Conservation (phyloP, 2,797 vertebrate species). For the Prionace glauca region DNA sequence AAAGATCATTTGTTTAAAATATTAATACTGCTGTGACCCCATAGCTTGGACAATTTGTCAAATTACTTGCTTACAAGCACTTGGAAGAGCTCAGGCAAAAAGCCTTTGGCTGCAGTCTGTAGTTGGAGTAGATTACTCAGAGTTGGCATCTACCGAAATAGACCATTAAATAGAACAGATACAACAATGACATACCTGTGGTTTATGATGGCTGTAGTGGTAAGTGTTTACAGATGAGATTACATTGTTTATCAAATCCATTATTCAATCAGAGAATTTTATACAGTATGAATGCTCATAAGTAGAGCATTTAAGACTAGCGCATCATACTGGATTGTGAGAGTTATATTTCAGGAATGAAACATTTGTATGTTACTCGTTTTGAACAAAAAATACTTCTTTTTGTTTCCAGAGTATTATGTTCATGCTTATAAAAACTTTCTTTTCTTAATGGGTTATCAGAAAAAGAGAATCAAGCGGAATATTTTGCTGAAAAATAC, state of each 20-base stretch:
- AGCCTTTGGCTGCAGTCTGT: slow-evolving; percentile 47
- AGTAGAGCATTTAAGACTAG: background rate
- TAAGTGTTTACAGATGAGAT: background rate
- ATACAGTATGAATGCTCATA: background rate
- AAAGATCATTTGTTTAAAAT: slow-evolving; percentile 47
- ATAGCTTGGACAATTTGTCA: slow-evolving; percentile 49
- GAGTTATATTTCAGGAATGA: background rate
- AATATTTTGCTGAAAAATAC: background rate
- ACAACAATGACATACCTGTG: slow-evolving; percentile 5
- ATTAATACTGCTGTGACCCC: slow-evolving; percentile 46
- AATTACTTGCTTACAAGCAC: slow-evolving; percentile 46
- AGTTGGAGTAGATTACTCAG: slow-evolving; percentile 47
- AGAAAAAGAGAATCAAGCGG: background rate
- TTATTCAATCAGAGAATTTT: background rate
- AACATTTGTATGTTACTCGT: background rate
- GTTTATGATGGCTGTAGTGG: background rate
- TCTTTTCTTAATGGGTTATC: background rate
- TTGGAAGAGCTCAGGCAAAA: slow-evolving; percentile 50
- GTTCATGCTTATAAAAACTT: background rate
- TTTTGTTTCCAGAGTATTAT: background rate
- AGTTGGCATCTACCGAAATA: slow-evolving; percentile 39
- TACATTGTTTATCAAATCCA: background rate
- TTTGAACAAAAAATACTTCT: background rate
- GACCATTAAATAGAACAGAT: background rate
- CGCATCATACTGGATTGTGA: background rate